phyloP scores from a whole-genome alignment of 2,888 invertebrate genomes.

The Camponotus fellah region DNA sequence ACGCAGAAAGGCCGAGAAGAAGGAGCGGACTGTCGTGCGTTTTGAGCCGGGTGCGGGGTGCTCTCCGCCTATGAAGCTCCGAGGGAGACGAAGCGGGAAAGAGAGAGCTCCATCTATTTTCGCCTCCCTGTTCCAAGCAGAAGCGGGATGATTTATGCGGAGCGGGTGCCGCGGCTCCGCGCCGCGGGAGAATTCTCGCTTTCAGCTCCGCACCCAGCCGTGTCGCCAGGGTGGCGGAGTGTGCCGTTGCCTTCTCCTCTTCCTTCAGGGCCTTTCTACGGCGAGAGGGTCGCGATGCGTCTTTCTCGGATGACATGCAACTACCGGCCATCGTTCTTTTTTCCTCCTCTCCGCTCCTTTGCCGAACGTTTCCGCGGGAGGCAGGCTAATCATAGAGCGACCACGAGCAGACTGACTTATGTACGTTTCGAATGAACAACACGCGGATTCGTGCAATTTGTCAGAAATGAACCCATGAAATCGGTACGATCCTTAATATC shows the following conservation, averaged over 20 bases:
- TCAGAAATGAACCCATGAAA: conserved; percentile 13
- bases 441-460: conserved; percentile 34
- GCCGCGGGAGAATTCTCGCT: conserved; percentile 83
- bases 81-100: conserved; percentile 45
- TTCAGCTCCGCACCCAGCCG: conserved; percentile 79
- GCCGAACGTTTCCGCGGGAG: conserved; percentile 55
- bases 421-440: conserved; percentile 53
- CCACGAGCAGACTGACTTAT: conserved; percentile 62
- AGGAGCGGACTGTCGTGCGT: conserved; percentile 44
- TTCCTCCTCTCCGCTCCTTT: conserved; percentile 25
- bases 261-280: conserved; percentile 51
- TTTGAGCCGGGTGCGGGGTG: conserved; percentile 7
- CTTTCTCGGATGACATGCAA: conserved; percentile 75
- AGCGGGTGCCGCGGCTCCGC: conserved; percentile 80
- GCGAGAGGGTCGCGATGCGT: conserved; percentile 71
- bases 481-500: conserved; percentile 1
- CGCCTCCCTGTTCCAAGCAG: conserved; percentile 77
- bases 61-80: conserved; percentile 50
- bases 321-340: conserved; percentile 70
- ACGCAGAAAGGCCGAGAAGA: conserved; percentile 26
- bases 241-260: conserved; percentile 71
- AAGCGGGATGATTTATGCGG: conserved; percentile 82
- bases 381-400: conserved; percentile 72
- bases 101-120: conserved; percentile 80
- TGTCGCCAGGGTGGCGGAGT: conserved; percentile 78